Evolutionary conservation across 1,140 invertebrate species (phyloP).

Genomic region (Ephestia elutella): DNA sequence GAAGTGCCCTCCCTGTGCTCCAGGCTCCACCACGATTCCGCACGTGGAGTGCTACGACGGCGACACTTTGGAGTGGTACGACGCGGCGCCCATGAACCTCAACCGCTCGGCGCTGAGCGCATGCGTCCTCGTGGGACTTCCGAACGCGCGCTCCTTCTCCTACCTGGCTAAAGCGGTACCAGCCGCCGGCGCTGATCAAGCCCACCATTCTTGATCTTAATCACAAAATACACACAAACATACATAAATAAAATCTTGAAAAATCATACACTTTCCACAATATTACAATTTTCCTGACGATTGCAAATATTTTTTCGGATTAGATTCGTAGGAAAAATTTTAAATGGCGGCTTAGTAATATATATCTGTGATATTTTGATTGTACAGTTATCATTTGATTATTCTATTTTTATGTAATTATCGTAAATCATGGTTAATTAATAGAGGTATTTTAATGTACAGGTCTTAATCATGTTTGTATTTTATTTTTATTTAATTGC

Average conservation of each 20-base stretch:
- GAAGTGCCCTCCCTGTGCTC: too few species aligned
- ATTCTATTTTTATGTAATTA: constrained; percentile 39
- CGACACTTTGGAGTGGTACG: constrained; percentile 80
- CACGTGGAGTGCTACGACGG: constrained; percentile 84
- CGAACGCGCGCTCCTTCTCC: constrained; percentile 75
- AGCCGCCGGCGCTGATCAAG: constrained; percentile 62
- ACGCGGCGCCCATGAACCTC: constrained; percentile 80
- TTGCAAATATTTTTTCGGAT: constrained; percentile 16
- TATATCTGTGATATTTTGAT: constrained; percentile 38
- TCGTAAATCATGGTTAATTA: constrained; percentile 47
- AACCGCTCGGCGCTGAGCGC: constrained; percentile 80
- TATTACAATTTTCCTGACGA: constrained; percentile 2
- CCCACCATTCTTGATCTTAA: constrained; percentile 34
- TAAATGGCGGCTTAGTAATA: neutral
- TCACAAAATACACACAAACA: constrained; percentile 6
- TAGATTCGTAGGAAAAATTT: constrained; percentile 9
- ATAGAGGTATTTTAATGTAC: constrained; percentile 28
- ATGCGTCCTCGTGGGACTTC: constrained; percentile 76
- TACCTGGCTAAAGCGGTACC: constrained; percentile 65
- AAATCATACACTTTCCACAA: constrained; percentile 18
- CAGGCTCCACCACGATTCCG: constrained; percentile 77
- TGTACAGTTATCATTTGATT: constrained; percentile 51
- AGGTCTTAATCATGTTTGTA: constrained; percentile 30
- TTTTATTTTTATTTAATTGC: constrained; percentile 31
- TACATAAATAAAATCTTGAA: constrained; percentile 6